phyloP scores from a whole-genome alignment of 2,888 invertebrate species.

The Julus scanicus region DNA sequence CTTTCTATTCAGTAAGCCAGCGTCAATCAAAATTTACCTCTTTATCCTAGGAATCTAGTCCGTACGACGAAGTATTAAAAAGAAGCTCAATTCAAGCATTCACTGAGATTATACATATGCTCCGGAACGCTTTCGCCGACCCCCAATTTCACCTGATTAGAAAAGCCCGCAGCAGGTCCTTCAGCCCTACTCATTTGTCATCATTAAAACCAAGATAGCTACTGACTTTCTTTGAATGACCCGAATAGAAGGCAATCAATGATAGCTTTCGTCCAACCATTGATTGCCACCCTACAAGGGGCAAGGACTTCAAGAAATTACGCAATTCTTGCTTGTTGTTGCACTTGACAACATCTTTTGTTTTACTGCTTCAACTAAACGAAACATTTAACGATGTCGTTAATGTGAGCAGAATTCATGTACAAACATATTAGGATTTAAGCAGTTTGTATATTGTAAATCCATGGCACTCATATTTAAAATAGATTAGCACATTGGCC shows the following conservation, averaged over 20 bases:
- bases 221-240: constrained; percentile 13
- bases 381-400: too few relatives aligned
- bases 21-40: constrained; percentile 45
- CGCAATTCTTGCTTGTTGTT: background rate
- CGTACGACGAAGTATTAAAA: background rate
- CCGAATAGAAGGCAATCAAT: constrained; percentile 11
- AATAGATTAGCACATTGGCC: too few relatives aligned
- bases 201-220: constrained; percentile 30
- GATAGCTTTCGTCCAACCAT: background rate
- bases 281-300: constrained; percentile 4
- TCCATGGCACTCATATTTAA: too few relatives aligned
- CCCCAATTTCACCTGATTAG: background rate
- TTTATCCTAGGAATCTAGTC: constrained; percentile 27
- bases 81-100: background rate
- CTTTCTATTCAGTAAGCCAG: constrained; percentile 40
- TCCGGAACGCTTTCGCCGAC: background rate
- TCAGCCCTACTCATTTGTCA: constrained; percentile 14
- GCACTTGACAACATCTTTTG: background rate
- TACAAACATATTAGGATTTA: too few relatives aligned
- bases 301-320: background rate
- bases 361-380: too few relatives aligned
- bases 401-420: too few relatives aligned
- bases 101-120: constrained; percentile 24
- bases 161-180: constrained; percentile 3
- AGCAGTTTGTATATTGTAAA: too few relatives aligned